phyloP scores from a whole-genome alignment of 1,140 invertebrate species.

The Chymomyza costata region DNA sequence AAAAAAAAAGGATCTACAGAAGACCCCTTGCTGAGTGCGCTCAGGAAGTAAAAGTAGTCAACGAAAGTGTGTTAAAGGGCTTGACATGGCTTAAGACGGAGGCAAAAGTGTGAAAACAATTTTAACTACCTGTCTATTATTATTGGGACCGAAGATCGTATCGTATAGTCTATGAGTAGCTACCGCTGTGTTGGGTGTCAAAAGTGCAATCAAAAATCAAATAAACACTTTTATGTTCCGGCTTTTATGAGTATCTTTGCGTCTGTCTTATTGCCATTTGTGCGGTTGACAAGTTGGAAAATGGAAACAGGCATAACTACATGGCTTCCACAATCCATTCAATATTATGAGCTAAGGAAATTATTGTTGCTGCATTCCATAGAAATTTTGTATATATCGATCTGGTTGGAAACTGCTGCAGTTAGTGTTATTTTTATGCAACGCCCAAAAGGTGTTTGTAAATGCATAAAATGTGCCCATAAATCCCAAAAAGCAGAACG shows the following conservation, averaged over 20 bases:
- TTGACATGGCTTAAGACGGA: conserved; percentile 9
- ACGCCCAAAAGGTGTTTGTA: conserved; percentile 51
- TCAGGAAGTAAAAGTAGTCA: conserved; percentile 37
- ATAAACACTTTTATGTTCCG: conserved; percentile 63
- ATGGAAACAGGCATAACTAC: no score
- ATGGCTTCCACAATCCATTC: no score
- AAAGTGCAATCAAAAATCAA: conserved; percentile 51
- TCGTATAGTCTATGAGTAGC: background rate
- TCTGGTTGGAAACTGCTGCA: background rate
- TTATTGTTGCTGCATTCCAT: conserved; percentile 24
- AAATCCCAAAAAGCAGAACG: conserved; percentile 41
- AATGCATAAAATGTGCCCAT: conserved; percentile 56
- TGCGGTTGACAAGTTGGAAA: conserved; percentile 39
- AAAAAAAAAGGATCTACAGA: conserved; percentile 18
- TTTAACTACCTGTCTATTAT: conserved; percentile 44
- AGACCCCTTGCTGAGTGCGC: conserved; percentile 30
- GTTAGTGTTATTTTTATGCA: background rate
- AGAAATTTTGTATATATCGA: conserved; percentile 17
- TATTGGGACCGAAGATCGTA: no score
- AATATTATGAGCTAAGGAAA: no score
- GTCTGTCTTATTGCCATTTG: conserved; percentile 25
- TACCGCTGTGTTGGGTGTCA: conserved; percentile 31
- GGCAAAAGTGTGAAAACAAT: conserved; percentile 28
- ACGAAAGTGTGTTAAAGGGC: conserved; percentile 2
- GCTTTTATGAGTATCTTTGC: no score